These are phyloP conservation scores for Philhelius pedissequus DNA, from an alignment of 2,888 invertebrate genomes.

Conservation along the genomic window DNA sequence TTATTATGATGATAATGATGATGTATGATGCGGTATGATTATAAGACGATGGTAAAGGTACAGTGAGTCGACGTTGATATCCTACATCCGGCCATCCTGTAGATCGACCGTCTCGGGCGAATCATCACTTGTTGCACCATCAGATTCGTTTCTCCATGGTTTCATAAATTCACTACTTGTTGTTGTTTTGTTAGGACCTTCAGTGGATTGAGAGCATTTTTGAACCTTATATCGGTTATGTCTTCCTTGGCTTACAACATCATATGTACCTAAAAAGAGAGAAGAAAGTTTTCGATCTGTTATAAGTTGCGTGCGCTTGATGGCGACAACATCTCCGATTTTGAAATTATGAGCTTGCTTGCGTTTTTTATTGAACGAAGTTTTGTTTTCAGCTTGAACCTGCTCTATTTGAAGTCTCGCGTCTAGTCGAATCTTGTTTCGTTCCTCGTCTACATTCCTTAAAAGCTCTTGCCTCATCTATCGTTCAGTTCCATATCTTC, in stretches of 20 bases:
- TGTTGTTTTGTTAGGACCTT: no score
- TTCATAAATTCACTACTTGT: no score
- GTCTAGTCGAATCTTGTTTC: neutral
- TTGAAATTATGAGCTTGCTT: neutral
- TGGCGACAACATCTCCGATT: neutral
- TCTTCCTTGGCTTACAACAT: neutral
- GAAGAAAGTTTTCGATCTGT: no score
- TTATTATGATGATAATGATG: no score
- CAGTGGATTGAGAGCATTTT: neutral
- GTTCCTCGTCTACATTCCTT: neutral
- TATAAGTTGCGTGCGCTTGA: neutral
- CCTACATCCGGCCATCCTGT: no score
- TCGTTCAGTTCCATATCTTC: neutral
- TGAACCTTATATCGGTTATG: neutral
- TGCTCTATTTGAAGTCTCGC: no score
- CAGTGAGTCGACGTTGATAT: no score
- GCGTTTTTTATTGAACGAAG: neutral
- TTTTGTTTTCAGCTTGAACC: neutral
- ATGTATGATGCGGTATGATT: no score
- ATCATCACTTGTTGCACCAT: no score
- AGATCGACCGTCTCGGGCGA: no score
- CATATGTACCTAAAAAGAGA: neutral
- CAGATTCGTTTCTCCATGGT: no score
- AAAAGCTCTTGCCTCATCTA: neutral
- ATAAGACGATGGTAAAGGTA: no score